phyloP scores from a whole-genome alignment of 2,113 vertebrate species.

The Sapayoa aenigma region DNA sequence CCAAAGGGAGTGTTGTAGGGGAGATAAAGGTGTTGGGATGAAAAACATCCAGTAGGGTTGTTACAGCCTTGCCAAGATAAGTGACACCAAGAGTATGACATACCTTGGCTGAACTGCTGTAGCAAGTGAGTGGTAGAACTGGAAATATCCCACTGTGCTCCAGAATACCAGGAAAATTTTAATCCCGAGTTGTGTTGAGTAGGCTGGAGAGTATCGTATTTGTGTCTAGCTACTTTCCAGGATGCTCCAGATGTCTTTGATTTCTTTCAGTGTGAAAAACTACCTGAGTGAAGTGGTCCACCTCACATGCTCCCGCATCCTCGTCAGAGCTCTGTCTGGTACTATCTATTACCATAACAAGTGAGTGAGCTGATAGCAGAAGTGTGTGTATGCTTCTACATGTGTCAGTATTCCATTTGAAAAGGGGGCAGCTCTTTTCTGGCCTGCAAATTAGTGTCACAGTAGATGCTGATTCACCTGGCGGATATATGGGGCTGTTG shows the following conservation, averaged over 20 bases:
- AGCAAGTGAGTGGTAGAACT: neutral
- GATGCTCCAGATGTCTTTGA: neutral
- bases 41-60: neutral
- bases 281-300: conserved; percentile 90
- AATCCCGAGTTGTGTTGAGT: neutral
- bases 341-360: conserved; percentile 90
- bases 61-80: neutral
- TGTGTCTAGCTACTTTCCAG: neutral
- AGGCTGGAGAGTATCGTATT: neutral
- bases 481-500: neutral
- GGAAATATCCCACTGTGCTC: neutral
- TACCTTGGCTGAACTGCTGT: neutral
- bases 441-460: neutral
- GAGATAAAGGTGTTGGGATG: neutral
- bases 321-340: conserved; percentile 88
- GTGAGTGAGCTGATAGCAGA: conserved; percentile 67
- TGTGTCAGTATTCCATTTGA: neutral
- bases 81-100: neutral
- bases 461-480: neutral
- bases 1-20: neutral
- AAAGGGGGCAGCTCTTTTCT: neutral
- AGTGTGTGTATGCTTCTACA: rapidly evolving
- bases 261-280: conserved; percentile 78
- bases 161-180: neutral
- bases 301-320: conserved; percentile 90